Evolutionary conservation across 2,113 vertebrate genomes (phyloP).

Genomic region (Gopherus flavomarginatus): DNA sequence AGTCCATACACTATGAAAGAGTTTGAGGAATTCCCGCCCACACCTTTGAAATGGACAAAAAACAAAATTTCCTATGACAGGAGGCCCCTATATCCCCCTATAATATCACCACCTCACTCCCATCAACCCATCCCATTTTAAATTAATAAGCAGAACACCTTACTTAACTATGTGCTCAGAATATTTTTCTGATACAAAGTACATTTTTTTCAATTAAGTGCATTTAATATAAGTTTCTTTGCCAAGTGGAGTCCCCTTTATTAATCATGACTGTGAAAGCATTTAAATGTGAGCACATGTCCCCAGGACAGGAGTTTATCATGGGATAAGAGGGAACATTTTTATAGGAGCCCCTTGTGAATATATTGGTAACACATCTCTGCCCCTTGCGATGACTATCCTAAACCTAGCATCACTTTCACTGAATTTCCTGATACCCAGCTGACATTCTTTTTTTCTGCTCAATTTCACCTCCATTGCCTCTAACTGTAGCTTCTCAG

Average conservation of each 20-base stretch:
- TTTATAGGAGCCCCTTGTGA: neutral
- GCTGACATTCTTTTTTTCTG: neutral
- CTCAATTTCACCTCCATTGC: neutral
- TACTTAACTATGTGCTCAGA: neutral
- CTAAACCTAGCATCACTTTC: neutral
- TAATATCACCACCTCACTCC: neutral
- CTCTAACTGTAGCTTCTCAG: neutral
- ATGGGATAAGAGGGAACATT: neutral
- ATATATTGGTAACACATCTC: neutral
- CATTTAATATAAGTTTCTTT: neutral
- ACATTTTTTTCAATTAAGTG: neutral
- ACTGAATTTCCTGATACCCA: neutral
- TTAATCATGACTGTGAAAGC: neutral
- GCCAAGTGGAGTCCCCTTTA: neutral
- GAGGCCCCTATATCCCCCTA: neutral
- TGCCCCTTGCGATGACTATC: neutral
- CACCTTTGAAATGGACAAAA: neutral
- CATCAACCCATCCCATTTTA: neutral
- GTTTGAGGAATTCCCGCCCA: neutral
- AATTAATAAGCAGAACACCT: neutral
- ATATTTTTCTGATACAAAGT: neutral
- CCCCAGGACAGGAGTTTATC: neutral
- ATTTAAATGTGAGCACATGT: neutral
- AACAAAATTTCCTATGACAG: neutral
- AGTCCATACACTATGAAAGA: neutral